Conservation (phyloP, 2,888 invertebrate species). For the Campoplex capitator region DNA sequence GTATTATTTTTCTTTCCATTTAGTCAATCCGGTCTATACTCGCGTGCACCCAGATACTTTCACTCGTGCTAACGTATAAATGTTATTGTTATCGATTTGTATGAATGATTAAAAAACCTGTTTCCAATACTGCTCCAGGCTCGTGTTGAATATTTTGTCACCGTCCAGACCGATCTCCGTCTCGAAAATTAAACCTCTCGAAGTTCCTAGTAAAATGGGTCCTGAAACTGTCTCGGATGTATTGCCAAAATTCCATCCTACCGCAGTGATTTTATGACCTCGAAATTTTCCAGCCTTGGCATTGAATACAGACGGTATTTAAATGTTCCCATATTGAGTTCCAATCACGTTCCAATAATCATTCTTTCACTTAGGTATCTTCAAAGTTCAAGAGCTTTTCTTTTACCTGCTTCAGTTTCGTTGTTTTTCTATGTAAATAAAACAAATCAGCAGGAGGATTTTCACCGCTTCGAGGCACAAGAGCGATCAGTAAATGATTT, state of each 20-base stretch:
- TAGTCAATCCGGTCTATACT: no score
- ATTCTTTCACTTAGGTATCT: not conserved
- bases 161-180: slow-evolving; percentile 93
- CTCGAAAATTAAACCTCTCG: slow-evolving; percentile 95
- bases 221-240: slow-evolving; percentile 90
- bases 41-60: not conserved
- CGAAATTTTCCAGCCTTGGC: slow-evolving; percentile 87
- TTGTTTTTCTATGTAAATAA: slow-evolving; percentile 91
- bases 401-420: slow-evolving; percentile 88
- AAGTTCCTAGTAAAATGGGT: slow-evolving; percentile 95
- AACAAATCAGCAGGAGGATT: slow-evolving; percentile 90
- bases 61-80: not conserved
- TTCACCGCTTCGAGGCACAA: slow-evolving; percentile 87
- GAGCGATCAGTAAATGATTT: slow-evolving; percentile 92
- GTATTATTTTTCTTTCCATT: no score
- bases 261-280: slow-evolving; percentile 94
- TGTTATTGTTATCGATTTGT: not conserved
- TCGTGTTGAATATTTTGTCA: slow-evolving; percentile 92
- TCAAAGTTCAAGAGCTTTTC: not conserved
- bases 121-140: slow-evolving; percentile 92
- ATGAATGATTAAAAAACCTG: slow-evolving; percentile 87
- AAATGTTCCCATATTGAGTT: not conserved
- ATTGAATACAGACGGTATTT: slow-evolving; percentile 78
- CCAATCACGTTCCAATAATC: not conserved
- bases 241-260: slow-evolving; percentile 94